Conservation (phyloP, 2,888 invertebrate genomes). For the Ichneumoninae sp. region DNA sequence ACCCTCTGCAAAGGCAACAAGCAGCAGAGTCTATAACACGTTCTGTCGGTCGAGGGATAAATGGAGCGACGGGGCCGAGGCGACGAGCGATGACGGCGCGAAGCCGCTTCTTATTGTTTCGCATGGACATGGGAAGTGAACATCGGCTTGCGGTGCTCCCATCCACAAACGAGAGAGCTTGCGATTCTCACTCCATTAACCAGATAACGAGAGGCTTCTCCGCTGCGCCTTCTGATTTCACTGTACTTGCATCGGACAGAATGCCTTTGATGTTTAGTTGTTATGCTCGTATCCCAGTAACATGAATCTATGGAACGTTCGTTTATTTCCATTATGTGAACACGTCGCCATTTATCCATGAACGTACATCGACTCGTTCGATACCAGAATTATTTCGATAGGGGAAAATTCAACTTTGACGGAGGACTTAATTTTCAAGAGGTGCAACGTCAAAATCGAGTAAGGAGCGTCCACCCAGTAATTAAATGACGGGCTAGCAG, state of each 20-base stretch:
- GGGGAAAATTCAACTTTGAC: not conserved
- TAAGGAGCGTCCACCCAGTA: not conserved
- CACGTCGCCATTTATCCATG: not conserved
- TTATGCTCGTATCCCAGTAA: not conserved
- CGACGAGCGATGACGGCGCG: constrained; percentile 67
- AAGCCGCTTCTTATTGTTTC: constrained; percentile 74
- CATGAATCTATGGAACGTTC: not conserved
- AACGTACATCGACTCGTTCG: not conserved
- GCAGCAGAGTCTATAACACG: constrained; percentile 32
- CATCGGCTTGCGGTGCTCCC: constrained; percentile 76
- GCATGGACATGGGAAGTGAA: constrained; percentile 82
- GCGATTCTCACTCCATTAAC: constrained; percentile 68
- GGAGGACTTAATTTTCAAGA: not conserved
- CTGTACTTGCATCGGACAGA: constrained; percentile 6
- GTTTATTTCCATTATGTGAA: not conserved
- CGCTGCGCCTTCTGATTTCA: constrained; percentile 44
- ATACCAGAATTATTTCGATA: not conserved
- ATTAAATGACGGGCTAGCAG: not conserved
- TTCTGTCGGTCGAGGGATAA: constrained; percentile 51
- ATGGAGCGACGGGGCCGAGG: constrained; percentile 62
- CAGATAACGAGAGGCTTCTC: constrained; percentile 65
- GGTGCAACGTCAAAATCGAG: not conserved
- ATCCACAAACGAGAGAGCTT: constrained; percentile 38
- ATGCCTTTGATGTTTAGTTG: constrained; percentile 4
- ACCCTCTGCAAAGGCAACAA: constrained; percentile 26